Evolutionary conservation across 1,140 invertebrate species (phyloP), one percentile per base, ranked within the genome.

Genomic region (Orius laevigatus): DNA sequence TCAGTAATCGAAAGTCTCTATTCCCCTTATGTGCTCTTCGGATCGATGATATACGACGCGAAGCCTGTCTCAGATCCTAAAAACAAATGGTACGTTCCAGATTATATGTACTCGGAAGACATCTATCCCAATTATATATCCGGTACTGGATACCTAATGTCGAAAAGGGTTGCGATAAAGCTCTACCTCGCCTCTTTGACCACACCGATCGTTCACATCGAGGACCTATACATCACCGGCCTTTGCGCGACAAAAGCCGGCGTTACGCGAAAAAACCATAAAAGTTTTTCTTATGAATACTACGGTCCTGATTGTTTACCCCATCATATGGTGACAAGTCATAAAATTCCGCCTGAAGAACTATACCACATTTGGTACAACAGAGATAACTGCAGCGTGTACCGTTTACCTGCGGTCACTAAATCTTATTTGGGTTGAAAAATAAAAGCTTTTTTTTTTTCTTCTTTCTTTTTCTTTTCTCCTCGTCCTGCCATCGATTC

Each of bases 121-220:
- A 68, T 72, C 12, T 91, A 89, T 69, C 86, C 86, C 3, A 74
- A 78, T 51, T 90, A 90, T 65, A 63, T 90, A 45, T 86, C 84
- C 0, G 87, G 86, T 10, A 84, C 84, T 9, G 82, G 78, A 1
- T 91, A 90, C 65, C 71, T 83, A 1, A 74, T 89, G 66, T 82
- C 80, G 12, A 62, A 72, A 10, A 74, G 76, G 58, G 70, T 82
- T 1, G 78, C 76, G 5, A 58, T 59, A 16, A 74, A 69, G 49
- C 65, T 91, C 6, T 86, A 83, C 58, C 60, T 72, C 14, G 72
- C 76, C 10, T 76, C 84, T 0, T 58, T 86, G 1, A 63, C 64
- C 36, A 82, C 77, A 8, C 72, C 75, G 5, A 66, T 84, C 31
- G 72, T 88, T 52, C 80, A 86, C 58, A 61, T 88, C 15, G 88